Base-by-base conservation (phyloP, 2,888 invertebrate genomes). In the Limnephilus marmoratus region DNA sequence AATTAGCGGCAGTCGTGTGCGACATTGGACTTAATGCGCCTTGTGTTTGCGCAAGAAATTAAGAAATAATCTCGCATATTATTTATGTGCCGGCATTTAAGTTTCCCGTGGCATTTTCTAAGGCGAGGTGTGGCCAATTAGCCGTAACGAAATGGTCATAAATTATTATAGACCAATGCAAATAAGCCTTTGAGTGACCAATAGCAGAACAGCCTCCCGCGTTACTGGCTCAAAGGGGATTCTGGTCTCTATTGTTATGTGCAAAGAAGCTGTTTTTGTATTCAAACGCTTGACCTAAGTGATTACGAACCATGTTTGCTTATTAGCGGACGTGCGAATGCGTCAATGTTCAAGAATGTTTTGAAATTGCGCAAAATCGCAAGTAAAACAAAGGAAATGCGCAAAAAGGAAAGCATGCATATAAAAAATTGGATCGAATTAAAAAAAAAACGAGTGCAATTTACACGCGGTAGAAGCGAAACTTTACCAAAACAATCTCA, bases 111-210 rank as follows among this genome's bases (percentile, higher is more conserved):
- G 31, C 34, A 34, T 34, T 34, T 83, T 83, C 24, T 41, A 83
- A 83, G 83, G 41, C 86, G 45, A 86, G 86, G 86, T 86, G 86
- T 86, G 86, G 86, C 49, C 45, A 49, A 49, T 45, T 86, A 86
- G 41, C 86, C 86, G n/a, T n/a, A 86, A 86, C 86, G 49, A 86
- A 86, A 86, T 86, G 45, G 12, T 86, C 45, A 45, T 86, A 86
- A 85, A 86, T 83, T 37, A 83, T 83, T 83, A 83, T 24, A 9
- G 83, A 24, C 37, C 83, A 83, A 34, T 83, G 37, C 83, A 83
- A 83, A 83, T 83, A 83, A 34, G 83, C 37, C 83, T 37, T 83
- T 37, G 9, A 31, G 37, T n/a, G 68, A 2, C 68, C 68, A 68
- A 24, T 1, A 9, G 24, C 24, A 68, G 24, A 68, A n/a, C n/a